phyloP scores from a whole-genome alignment of 2,888 invertebrate species.

The Toxonevra muliebris region DNA sequence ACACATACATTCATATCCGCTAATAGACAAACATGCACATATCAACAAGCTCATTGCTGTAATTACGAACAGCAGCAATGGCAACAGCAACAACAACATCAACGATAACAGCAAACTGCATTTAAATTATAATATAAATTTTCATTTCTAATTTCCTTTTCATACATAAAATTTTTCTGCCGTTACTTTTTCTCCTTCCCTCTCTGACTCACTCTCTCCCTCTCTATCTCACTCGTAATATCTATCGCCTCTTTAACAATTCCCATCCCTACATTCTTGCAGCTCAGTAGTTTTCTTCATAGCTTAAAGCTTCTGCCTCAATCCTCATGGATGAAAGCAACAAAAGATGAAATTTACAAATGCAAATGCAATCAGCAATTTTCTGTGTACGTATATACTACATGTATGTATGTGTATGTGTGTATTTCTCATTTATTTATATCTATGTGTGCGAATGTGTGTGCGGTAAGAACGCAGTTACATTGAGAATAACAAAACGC shows the following conservation, averaged over 20 bases:
- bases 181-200: no score
- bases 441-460: constrained; percentile 11
- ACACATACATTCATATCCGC: neutral
- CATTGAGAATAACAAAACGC: no score
- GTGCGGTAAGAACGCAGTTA: neutral
- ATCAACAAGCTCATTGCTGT: neutral
- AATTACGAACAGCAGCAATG: constrained; percentile 9
- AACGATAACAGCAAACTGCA: constrained; percentile 25
- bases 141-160: constrained; percentile 59
- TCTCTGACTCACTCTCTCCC: neutral
- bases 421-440: neutral
- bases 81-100: constrained; percentile 17
- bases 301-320: no score
- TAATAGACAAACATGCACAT: neutral
- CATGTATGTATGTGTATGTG: neutral
- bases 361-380: constrained; percentile 42
- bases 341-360: constrained; percentile 22
- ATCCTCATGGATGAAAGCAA: no score
- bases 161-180: neutral
- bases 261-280: neutral
- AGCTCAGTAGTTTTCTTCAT: no score
- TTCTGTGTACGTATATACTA: neutral
- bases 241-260: constrained; percentile 20
- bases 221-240: constrained; percentile 6
- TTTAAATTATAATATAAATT: constrained; percentile 60